phyloP scores from a whole-genome alignment of 2,113 vertebrate species.

The Eulemur macaco region DNA sequence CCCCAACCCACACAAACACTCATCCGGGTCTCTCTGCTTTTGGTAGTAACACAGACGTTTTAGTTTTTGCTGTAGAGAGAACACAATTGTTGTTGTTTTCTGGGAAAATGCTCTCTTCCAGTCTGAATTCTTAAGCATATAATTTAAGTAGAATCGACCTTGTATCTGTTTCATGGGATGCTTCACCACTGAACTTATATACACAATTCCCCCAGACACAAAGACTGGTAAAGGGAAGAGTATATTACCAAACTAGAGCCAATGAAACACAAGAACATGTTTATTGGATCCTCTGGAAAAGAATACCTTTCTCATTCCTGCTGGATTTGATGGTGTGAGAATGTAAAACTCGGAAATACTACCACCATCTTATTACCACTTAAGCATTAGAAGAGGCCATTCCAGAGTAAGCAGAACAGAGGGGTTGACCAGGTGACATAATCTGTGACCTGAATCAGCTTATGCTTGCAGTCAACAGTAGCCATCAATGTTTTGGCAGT shows the following conservation, averaged over 20 bases:
- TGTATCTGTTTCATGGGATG: background rate
- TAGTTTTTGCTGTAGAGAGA: background rate
- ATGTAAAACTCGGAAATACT: background rate
- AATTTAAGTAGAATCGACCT: conserved; percentile 2
- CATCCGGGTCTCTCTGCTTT: too few species aligned
- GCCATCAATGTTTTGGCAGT: background rate
- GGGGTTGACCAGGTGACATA: background rate
- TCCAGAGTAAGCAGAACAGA: background rate
- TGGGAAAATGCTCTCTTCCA: background rate
- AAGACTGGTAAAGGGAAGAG: background rate
- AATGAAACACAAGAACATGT: background rate
- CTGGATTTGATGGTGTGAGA: background rate
- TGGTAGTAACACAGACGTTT: background rate
- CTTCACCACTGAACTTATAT: background rate
- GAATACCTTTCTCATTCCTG: background rate
- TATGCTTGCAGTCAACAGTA: background rate
- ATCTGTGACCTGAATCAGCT: background rate
- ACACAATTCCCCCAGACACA: background rate
- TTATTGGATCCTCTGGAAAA: background rate
- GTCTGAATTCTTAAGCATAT: background rate
- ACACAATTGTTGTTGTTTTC: background rate
- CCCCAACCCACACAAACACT: background rate
- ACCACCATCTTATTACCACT: background rate
- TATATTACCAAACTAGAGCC: background rate
- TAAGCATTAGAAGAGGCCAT: background rate